Percentiles rank a stretch among this genome's conserved stretches.
These are phyloP conservation scores for Therioaphis trifolii DNA, from an alignment of 2,888 invertebrate genomes.

Conservation along the genomic window DNA sequence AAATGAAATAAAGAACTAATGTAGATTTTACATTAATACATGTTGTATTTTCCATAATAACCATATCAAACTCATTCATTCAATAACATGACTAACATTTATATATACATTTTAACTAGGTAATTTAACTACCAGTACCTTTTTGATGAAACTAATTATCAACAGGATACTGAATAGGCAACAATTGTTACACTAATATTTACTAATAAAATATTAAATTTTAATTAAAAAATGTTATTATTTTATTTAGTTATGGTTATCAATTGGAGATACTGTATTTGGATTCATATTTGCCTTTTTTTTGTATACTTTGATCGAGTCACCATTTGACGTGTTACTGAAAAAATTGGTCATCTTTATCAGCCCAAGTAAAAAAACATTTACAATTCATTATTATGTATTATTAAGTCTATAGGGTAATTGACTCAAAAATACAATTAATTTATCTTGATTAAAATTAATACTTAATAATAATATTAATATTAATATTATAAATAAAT, in stretches of 20 bases:
- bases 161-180: neutral
- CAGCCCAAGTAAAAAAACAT: slow-evolving; percentile 34
- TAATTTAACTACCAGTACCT: too few relatives aligned
- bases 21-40: too few relatives aligned
- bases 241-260: slow-evolving; percentile 45
- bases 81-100: too few relatives aligned
- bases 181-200: neutral
- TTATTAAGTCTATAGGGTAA: neutral
- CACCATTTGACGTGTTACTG: slow-evolving; percentile 40
- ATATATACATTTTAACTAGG: too few relatives aligned
- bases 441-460: neutral
- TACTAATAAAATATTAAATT: neutral
- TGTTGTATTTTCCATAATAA: too few relatives aligned
- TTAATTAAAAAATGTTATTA: neutral
- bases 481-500: neutral
- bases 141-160: too few relatives aligned
- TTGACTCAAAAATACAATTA: neutral
- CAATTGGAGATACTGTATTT: slow-evolving; percentile 45
- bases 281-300: slow-evolving; percentile 51
- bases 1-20: too few relatives aligned
- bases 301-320: slow-evolving; percentile 49
- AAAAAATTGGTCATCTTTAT: slow-evolving; percentile 37
- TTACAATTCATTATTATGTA: neutral
- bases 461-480: neutral
- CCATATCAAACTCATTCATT: too few relatives aligned